Conservation (phyloP, 1,140 invertebrate genomes). For the Euura lappo region DNA sequence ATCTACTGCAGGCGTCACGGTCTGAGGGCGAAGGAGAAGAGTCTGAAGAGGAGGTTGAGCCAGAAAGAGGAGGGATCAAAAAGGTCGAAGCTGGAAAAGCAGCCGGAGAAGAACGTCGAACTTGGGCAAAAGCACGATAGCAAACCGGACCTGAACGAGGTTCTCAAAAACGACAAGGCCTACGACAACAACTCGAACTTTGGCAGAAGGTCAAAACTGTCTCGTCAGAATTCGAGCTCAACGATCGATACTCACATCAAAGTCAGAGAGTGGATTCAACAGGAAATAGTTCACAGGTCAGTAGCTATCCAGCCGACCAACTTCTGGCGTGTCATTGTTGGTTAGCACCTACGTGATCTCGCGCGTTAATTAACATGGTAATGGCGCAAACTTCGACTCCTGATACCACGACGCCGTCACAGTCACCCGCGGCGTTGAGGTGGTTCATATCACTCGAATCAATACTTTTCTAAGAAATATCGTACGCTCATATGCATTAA, state of each 20-base stretch:
- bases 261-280: conserved; percentile 83
- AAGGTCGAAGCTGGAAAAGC: conserved; percentile 39
- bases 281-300: conserved; percentile 71
- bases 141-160: conserved; percentile 54
- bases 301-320: conserved; percentile 8
- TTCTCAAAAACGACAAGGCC: conserved; percentile 59
- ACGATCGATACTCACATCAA: conserved; percentile 85
- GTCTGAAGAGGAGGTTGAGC: conserved; percentile 55
- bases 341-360: conserved; percentile 1
- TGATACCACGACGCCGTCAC: too few relatives aligned
- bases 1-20: conserved; percentile 79
- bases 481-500: too few relatives aligned
- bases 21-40: conserved; percentile 59
- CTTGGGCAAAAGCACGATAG: conserved; percentile 52
- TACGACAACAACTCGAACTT: conserved; percentile 70
- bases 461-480: too few relatives aligned
- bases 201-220: conserved; percentile 68
- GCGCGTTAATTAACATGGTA: neutral
- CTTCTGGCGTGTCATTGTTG: conserved; percentile 12
- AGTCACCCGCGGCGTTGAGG: too few relatives aligned
- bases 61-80: conserved; percentile 38
- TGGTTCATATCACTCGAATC: too few relatives aligned
- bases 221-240: conserved; percentile 75
- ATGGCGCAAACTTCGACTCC: too few relatives aligned
- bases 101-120: conserved; percentile 36